Evolutionary conservation across 2,888 invertebrate species (phyloP), one percentile per base, ranked within the genome.

Genomic region (Acrocyrtus sp.): DNA sequence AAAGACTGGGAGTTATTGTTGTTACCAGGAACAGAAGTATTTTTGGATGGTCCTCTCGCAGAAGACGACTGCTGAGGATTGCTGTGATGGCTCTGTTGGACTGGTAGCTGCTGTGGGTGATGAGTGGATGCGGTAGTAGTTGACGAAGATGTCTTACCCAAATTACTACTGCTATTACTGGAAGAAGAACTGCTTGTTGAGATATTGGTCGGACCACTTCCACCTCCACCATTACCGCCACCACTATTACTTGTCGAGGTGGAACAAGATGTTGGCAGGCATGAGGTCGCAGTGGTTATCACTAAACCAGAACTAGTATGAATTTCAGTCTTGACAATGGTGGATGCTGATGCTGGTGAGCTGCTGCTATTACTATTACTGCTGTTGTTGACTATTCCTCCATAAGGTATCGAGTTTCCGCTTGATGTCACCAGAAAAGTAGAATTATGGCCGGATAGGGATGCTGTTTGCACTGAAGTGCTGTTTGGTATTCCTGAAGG

Each of bases 261-360:
- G 29, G 72, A 29, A 51, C 51, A 66, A 15, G 58, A 54, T 21
- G 72, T 41, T 10, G 66, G 56, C 27, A 56, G n/a, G 5, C 65
- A 60, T 1, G 67, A 67, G 51, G 73, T 67, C 29, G 73, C 51
- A 39, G 73, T 67, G 39, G 67, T 67, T 67, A 67, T 73, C 73
- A 73, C 73, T 29, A 73, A 62, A 29, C 67, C 67, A 45, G 73
- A 73, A 61, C 66, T 72, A 66, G 60, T 66, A 56, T 72, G 65
- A 67, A 73, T 73, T 67, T 73, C 73, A 73, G 73, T 73, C 73
- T 73, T 73, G 50, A 73, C 62, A 62, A 67, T 57, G 21, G 66
- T 57, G 21, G 73, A 67, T 48, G 62, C 26, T 39, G 34, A 34
- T n/a, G n/a, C n/a, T n/a, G n/a, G n/a, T n/a, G 66, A 48, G 48